Conservation (phyloP, 2,113 vertebrate genomes). For the Psammodynastes pulverulentus region DNA sequence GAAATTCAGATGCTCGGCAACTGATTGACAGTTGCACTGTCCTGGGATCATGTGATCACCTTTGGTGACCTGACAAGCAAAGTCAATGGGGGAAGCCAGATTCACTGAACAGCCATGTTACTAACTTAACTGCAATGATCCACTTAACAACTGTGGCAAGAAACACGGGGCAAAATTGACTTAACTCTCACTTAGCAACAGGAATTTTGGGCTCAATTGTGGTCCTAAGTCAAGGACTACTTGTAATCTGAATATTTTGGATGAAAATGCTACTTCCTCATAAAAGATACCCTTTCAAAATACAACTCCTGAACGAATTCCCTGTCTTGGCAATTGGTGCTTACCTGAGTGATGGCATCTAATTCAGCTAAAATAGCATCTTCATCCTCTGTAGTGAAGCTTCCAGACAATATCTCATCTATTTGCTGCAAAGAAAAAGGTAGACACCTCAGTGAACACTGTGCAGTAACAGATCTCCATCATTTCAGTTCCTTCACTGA, state of each 20-base stretch:
- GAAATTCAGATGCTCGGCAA: background rate
- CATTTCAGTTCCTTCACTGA: background rate
- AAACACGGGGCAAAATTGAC: background rate
- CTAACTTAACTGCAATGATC: background rate
- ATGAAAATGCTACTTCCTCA: fast-evolving
- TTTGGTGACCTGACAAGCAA: background rate
- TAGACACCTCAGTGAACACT: background rate
- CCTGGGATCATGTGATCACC: background rate
- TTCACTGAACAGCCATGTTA: background rate
- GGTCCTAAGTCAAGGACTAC: background rate
- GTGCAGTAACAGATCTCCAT: background rate
- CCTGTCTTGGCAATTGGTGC: background rate
- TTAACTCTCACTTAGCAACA: background rate
- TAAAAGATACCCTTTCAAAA: background rate
- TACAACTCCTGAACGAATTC: fast-evolving
- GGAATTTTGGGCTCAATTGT: background rate
- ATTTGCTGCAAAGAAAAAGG: conserved; percentile 81
- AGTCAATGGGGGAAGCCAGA: background rate
- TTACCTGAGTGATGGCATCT: conserved; percentile 87
- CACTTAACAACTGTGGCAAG: background rate
- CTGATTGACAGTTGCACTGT: background rate
- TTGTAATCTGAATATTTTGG: background rate
- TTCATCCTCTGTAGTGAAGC: conserved; percentile 86
- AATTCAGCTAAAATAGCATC: conserved; percentile 90
- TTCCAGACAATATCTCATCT: conserved; percentile 87